phyloP scores from a whole-genome alignment of 2,797 vertebrate genomes.

The Pitangus sulphuratus region DNA sequence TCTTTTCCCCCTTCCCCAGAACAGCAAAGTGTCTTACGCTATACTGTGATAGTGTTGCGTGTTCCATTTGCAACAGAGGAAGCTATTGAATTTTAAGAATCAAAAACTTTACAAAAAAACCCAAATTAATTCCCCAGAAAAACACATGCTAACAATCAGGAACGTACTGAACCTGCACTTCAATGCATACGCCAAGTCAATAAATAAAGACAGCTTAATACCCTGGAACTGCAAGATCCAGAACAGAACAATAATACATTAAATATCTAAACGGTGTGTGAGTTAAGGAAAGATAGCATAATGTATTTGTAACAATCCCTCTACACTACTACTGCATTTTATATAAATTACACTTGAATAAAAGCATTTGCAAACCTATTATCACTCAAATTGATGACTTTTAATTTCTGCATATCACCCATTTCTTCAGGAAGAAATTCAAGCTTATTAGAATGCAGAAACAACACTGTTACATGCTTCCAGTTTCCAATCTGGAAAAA shows the following conservation, averaged over 20 bases:
- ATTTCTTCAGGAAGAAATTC: slow-evolving; percentile 95
- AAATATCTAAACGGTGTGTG: not conserved
- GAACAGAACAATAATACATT: not conserved
- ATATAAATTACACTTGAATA: slow-evolving; percentile 15
- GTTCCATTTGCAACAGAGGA: not conserved
- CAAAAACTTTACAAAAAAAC: not conserved
- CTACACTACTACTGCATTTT: not conserved
- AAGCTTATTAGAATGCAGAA: slow-evolving; percentile 96
- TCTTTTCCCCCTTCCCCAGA: not conserved
- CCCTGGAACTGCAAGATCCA: not conserved
- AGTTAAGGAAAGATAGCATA: not conserved
- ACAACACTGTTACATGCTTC: slow-evolving; percentile 92
- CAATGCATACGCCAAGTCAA: not conserved
- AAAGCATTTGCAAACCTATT: slow-evolving; percentile 82
- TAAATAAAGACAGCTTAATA: not conserved
- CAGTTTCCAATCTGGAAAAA: slow-evolving; percentile 90
- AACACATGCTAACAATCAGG: not conserved
- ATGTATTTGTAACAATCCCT: not conserved
- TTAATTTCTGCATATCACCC: slow-evolving; percentile 97
- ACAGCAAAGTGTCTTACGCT: not conserved
- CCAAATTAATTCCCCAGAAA: not conserved
- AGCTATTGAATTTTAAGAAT: not conserved
- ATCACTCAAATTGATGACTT: slow-evolving; percentile 97
- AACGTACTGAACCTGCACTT: not conserved
- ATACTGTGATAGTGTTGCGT: not conserved